Percentiles rank a stretch among this genome's conserved stretches.
Conservation (phyloP, 2,888 invertebrate species). For the Tetanocera ferruginea region DNA sequence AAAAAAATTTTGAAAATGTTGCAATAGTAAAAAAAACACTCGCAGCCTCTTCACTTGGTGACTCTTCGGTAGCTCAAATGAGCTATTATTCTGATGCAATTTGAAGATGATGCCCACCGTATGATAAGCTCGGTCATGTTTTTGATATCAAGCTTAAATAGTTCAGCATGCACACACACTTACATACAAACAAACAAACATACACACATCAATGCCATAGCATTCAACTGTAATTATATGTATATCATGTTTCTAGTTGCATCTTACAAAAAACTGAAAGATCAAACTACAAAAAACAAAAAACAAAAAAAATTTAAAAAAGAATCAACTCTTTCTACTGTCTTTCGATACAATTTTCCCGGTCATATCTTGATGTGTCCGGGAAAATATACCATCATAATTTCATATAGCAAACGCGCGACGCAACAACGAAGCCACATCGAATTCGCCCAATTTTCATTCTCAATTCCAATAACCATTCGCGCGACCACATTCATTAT, state of each 20-base stretch:
- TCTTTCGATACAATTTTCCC: not conserved
- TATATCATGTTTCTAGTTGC: not conserved
- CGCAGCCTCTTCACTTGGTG: too few species aligned
- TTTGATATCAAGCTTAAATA: too few species aligned
- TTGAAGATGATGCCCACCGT: too few species aligned
- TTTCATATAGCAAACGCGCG: not conserved
- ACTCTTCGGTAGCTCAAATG: too few species aligned
- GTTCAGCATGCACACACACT: too few species aligned
- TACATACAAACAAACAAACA: too few species aligned
- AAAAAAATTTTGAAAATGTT: too few species aligned
- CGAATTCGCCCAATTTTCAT: slow-evolving; percentile 27
- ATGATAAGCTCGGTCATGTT: too few species aligned
- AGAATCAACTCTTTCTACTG: not conserved
- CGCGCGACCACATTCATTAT: slow-evolving; percentile 34
- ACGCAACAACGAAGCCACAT: not conserved
- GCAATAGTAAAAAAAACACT: too few species aligned
- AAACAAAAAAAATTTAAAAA: not conserved
- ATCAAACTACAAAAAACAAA: not conserved
- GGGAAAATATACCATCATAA: not conserved
- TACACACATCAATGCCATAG: too few species aligned
- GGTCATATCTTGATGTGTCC: not conserved
- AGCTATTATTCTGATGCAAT: too few species aligned
- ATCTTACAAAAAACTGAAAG: not conserved
- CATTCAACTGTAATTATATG: too few species aligned
- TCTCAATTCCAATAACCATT: slow-evolving; percentile 20